These are phyloP conservation scores for Ricordea florida DNA, from an alignment of 92 coral and sea anemone species.

Conservation along the genomic window DNA sequence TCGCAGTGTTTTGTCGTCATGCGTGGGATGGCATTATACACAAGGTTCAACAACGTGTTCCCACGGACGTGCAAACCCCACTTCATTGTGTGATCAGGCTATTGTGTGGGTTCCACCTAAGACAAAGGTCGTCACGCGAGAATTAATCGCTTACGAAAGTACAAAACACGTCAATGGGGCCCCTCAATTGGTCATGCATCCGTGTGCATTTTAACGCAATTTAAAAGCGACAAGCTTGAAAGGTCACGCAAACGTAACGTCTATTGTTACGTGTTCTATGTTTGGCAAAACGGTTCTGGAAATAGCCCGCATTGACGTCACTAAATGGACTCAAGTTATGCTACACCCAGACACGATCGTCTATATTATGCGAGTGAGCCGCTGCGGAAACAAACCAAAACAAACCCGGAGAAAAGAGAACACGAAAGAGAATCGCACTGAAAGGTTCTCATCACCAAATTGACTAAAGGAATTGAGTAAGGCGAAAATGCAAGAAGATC, in stretches of 20 bases:
- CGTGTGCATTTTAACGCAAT: not conserved
- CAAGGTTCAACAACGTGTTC: no score
- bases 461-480: not conserved
- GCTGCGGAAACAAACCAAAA: constrained; percentile 16
- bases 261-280: not conserved
- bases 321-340: not conserved
- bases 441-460: not conserved
- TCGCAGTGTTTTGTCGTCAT: no score
- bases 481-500: constrained; percentile 23
- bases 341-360: constrained; percentile 23
- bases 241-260: not conserved
- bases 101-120: not conserved
- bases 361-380: not conserved
- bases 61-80: no score
- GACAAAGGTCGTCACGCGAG: constrained; percentile 39
- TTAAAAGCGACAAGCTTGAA: not conserved
- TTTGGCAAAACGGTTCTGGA: constrained; percentile 19
- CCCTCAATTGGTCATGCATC: constrained; percentile 8
- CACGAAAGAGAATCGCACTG: not conserved
- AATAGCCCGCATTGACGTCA: constrained; percentile 37
- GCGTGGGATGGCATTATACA: no score
- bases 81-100: no score
- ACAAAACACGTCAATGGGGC: constrained; percentile 9
- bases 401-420: not conserved
- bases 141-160: not conserved